Base-by-base conservation (phyloP, 2,113 vertebrate genomes). In the Cairina moschata region DNA sequence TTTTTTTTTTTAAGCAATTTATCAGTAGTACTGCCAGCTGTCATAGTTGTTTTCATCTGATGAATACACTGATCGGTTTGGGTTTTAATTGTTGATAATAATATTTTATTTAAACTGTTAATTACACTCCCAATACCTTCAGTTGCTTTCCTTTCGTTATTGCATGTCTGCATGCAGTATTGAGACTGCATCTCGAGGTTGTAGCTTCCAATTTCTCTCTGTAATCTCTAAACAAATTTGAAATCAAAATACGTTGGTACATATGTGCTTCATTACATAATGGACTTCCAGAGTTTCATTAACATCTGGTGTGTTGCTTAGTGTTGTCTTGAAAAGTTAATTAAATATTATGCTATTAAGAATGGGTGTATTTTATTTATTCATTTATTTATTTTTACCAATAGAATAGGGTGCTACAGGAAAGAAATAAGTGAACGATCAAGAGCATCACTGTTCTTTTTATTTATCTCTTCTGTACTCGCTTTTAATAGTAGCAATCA, bases 241-340 rank as follows among this genome's bases (percentile, higher is more conserved):
- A 93, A 94, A 88, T 71, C 42, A 86, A 88, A 95, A 73, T 91
- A 88, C 86, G 65, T 88, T 88, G 17, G 55, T 73, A 68, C 81
- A 66, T 90, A 83, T 90, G 87, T 86, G 31, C 28, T 85, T 93
- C 55, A 59, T 91, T 93, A 86, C 55, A 88, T 84, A 93, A 92
- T 68, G 74, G 89, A 94, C 94, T 92, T 95, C 56, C 65, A 94
- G 66, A 69, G 78, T 94, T 95, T 86, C 66, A 86, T 94, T 93
- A 93, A 34, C 88, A 94, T 96, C 86, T 96, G 86, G 34, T 95
- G 40, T 73, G 62, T 38, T 77, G 17, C 54, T 76, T 62, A 88
- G 69, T 55, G 48, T 86, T 12, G 28, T 86, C 67, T 68, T 94
- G 86, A 80, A 90, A 81, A 90, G 66, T 73, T 96, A 88, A 97